phyloP scores from a whole-genome alignment of 2,113 vertebrate species.

The Leiothrix lutea region DNA sequence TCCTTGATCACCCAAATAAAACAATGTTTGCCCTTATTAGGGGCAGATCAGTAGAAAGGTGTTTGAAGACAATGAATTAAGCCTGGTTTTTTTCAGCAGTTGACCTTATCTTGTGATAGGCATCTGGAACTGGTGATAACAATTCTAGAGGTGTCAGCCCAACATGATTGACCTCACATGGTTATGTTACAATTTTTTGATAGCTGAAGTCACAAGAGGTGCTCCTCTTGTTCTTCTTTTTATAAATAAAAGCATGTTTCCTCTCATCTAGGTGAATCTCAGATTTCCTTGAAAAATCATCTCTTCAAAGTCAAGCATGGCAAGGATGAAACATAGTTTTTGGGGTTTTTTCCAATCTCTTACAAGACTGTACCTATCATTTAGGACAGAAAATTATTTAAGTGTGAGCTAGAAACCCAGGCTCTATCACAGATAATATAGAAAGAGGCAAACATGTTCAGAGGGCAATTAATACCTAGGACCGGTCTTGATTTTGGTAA shows the following conservation, averaged over 20 bases:
- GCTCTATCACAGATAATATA: not conserved
- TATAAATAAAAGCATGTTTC: not conserved
- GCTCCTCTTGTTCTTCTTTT: not conserved
- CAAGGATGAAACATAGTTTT: not conserved
- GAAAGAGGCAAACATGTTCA: conserved; percentile 1
- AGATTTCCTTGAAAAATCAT: not conserved
- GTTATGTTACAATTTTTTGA: not conserved
- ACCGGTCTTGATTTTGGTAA: not conserved
- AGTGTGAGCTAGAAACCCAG: not conserved
- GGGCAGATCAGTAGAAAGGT: not conserved
- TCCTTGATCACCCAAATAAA: not conserved
- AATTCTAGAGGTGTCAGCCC: not conserved
- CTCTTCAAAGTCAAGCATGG: not conserved
- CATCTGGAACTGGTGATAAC: not conserved
- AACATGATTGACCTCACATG: not conserved
- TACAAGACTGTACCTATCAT: not conserved
- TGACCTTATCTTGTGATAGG: not conserved
- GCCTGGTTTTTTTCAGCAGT: not conserved
- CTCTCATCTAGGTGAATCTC: not conserved
- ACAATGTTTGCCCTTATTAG: not conserved
- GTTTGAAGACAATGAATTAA: not conserved
- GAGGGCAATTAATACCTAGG: not conserved
- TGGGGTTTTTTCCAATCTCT: not conserved
- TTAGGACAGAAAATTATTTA: not conserved
- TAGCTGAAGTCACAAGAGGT: not conserved